phyloP scores from a whole-genome alignment of 2,888 invertebrate species.

The Psylliodes chrysocephalus region DNA sequence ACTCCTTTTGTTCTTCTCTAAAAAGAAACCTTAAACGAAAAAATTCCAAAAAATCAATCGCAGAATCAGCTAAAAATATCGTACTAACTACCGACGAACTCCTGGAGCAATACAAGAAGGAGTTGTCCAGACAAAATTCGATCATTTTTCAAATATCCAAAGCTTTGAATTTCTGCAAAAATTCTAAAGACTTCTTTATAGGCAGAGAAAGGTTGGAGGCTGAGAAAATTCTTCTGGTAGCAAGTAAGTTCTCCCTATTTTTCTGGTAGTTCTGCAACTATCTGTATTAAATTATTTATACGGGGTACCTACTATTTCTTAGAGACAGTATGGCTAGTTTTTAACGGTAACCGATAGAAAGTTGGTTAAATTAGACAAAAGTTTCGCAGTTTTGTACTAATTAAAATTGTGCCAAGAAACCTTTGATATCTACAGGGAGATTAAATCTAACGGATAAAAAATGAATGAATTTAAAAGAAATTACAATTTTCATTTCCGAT shows the following conservation, averaged over 20 bases:
- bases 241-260: conserved; percentile 47
- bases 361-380: too few species aligned
- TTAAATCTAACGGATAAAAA: too few species aligned
- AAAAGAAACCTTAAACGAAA: conserved; percentile 37
- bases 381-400: too few species aligned
- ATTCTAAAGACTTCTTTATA: conserved; percentile 38
- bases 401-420: too few species aligned
- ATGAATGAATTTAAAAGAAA: too few species aligned
- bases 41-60: background rate
- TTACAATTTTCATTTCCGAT: too few species aligned
- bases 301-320: too few species aligned
- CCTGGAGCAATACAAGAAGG: conserved; percentile 40
- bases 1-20: conserved; percentile 37
- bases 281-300: too few species aligned
- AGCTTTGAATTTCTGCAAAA: conserved; percentile 46
- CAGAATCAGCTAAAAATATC: background rate
- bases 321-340: too few species aligned
- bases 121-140: conserved; percentile 46
- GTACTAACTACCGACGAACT: background rate
- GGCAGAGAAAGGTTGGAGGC: conserved; percentile 48
- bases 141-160: conserved; percentile 49
- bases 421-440: too few species aligned
- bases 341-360: too few species aligned
- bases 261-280: too few species aligned
- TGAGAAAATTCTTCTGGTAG: conserved; percentile 48